Evolutionary conservation across 2,113 vertebrate species (phyloP), one percentile per base, ranked within the genome.

Genomic region (Gobio gobio): DNA sequence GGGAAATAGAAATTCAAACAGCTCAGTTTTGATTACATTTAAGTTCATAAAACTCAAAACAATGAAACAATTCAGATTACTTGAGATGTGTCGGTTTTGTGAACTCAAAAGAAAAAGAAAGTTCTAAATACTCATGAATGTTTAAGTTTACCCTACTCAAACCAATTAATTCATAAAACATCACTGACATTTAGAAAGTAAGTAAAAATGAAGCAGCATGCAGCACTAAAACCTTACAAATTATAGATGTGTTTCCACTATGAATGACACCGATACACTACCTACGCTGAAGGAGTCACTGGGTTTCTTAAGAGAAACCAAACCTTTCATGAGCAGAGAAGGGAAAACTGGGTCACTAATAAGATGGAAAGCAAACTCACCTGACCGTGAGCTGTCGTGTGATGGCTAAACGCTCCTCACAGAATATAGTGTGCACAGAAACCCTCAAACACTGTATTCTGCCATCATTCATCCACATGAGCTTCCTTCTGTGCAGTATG

Each of bases 281-380:
- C 20, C 3, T 70, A 5, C 2, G 18, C 66, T 70, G 66, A 70
- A 40, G 36, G 20, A 43, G 36, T 72, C 36, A 72, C 68, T 72
- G 36, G 5, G 68, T 72, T 72, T 72, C 9, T 72, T 72, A 43
- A 6, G 20, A 72, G 36, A 72, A 43, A 43, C 68, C 36, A 10
- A 12, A 43, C 36, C 20, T 43, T 72, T 72, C 68, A 72, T 40
- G 68, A 22, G 68, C 36, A n/a, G 10, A 72, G 68, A 72, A 72
- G 66, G 66, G 36, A 40, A 72, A 43, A n/a, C 36, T 72, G 68
- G 36, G 20, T 36, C 68, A 12, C 68, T 72, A 72, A 72, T 72
- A 40, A 43, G 68, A 72, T 72, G 68, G 36, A 72, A 72, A 72
- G 68, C 68, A 72, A 72, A 72, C 36, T 72, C 36, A n/a, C 36